phyloP scores from a whole-genome alignment of 1,140 invertebrate genomes.

The Ladona fulva region DNA sequence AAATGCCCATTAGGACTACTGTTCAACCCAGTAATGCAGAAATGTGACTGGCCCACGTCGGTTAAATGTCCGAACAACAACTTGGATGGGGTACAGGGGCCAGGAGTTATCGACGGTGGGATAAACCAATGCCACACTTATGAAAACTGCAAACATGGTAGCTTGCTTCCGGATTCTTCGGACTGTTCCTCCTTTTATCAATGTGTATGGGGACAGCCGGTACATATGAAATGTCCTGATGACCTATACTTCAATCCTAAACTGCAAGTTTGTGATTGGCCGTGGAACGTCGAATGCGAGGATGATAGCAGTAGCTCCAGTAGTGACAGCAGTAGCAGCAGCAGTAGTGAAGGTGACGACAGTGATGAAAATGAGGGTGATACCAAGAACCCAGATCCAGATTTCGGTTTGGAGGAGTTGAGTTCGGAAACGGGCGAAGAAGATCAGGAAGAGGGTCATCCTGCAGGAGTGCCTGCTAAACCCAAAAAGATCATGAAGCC shows the following conservation, averaged over 20 bases:
- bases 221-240: slow-evolving; percentile 17
- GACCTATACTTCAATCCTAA: slow-evolving; percentile 22
- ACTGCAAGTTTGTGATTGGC: slow-evolving; percentile 26
- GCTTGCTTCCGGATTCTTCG: slow-evolving; percentile 21
- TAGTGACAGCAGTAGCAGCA: slow-evolving; percentile 9
- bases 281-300: slow-evolving; percentile 28
- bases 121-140: too few species aligned
- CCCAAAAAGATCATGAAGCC: too few species aligned
- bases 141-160: background rate
- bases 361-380: too few species aligned
- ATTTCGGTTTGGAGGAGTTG: too few species aligned
- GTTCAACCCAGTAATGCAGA: too few species aligned
- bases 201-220: slow-evolving; percentile 23
- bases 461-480: too few species aligned
- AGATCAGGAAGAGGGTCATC: too few species aligned
- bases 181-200: slow-evolving; percentile 25
- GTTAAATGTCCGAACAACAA: slow-evolving; percentile 20
- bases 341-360: background rate
- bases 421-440: too few species aligned
- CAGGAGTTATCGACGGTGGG: too few species aligned
- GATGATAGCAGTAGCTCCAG: background rate
- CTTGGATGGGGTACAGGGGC: too few species aligned
- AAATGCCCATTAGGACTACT: too few species aligned
- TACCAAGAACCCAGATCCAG: too few species aligned
- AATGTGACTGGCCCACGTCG: slow-evolving; percentile 23